Evolutionary conservation across 2,888 invertebrate species (phyloP).

Genomic region (Aphidoletes aphidimyza): DNA sequence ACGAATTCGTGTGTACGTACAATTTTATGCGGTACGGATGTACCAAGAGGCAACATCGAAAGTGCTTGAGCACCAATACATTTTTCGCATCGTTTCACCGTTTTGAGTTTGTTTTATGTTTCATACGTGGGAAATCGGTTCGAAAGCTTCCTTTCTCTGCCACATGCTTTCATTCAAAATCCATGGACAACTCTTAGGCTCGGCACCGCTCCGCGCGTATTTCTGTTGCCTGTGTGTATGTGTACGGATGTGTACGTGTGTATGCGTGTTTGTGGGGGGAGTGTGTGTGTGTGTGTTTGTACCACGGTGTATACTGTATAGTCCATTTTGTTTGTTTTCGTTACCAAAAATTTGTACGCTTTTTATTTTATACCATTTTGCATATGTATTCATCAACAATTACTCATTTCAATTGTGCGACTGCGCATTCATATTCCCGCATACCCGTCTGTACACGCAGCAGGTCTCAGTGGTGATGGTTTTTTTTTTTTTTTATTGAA

Average conservation of each 20-base stretch:
- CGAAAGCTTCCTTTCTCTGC: not conserved
- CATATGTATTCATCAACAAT: not conserved
- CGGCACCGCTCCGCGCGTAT: too few species aligned
- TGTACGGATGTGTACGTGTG: too few species aligned
- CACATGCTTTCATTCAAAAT: slow-evolving; percentile 32
- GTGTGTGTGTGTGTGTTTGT: not conserved
- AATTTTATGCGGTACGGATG: too few species aligned
- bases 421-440: not conserved
- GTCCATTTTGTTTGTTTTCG: slow-evolving; percentile 19
- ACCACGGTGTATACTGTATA: too few species aligned
- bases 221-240: not conserved
- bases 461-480: not conserved
- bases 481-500: not conserved
- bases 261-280: too few species aligned
- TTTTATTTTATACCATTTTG: not conserved
- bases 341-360: not conserved
- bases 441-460: too few species aligned
- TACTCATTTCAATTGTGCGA: not conserved
- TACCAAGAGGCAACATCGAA: too few species aligned
- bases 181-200: too few species aligned
- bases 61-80: too few species aligned
- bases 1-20: not conserved
- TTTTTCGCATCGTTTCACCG: too few species aligned
- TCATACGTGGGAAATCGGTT: slow-evolving; percentile 9
- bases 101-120: too few species aligned